A percentile compares a stretch with the other conserved stretches of the same genome.
phyloP scores from a whole-genome alignment of 2,113 vertebrate species.

The Poecilia latipinna region DNA sequence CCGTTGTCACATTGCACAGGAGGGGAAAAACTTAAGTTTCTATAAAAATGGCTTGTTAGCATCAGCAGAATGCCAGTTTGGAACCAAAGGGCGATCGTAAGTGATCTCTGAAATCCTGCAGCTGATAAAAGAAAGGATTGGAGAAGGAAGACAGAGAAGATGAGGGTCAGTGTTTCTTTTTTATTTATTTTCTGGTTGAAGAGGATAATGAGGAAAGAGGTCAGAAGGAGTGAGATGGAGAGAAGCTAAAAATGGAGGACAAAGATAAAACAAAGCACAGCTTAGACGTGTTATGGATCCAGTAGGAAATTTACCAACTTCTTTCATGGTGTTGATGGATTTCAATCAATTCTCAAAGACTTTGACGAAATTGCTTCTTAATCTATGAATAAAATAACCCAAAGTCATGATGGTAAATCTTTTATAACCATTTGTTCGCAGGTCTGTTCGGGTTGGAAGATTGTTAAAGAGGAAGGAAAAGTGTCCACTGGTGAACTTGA shows the following conservation, averaged over 20 bases:
- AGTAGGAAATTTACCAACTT: conserved; percentile 4
- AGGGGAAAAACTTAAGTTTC: conserved; percentile 40
- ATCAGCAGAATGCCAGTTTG: conserved; percentile 47
- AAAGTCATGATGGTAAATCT: too few species aligned
- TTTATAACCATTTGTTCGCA: too few species aligned
- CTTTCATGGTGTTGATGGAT: not conserved
- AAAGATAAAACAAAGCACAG: conserved; percentile 6
- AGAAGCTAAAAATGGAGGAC: not conserved
- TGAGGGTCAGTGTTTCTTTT: conserved; percentile 38
- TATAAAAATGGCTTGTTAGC: conserved; percentile 69
- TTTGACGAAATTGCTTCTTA: not conserved
- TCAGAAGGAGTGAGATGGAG: conserved; percentile 19
- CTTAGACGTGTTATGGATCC: not conserved
- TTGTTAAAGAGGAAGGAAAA: too few species aligned
- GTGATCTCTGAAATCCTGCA: conserved; percentile 43
- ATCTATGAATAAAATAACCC: too few species aligned
- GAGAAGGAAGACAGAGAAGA: conserved; percentile 23
- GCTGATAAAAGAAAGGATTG: not conserved
- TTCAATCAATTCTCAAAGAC: not conserved
- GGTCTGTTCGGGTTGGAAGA: too few species aligned
- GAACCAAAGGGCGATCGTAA: conserved; percentile 55
- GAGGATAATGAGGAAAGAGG: conserved; percentile 62
- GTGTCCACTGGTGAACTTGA: too few species aligned
- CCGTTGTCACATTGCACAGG: conserved; percentile 55
- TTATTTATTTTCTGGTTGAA: conserved; percentile 21